Evolutionary conservation across 2,888 invertebrate genomes (phyloP).

Genomic region (Lapara coniferarum): DNA sequence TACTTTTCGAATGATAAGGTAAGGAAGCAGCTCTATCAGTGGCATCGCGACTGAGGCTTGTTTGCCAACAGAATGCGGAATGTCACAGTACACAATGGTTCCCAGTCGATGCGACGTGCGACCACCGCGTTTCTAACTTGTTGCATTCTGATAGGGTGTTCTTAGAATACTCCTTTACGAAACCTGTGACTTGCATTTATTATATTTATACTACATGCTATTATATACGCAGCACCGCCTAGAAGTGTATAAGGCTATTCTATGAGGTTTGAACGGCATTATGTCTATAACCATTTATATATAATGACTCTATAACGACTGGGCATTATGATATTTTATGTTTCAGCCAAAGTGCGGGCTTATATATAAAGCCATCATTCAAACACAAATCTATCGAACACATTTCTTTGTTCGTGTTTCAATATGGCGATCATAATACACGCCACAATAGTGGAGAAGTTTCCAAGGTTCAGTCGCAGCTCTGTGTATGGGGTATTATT

Average conservation of each 20-base stretch:
- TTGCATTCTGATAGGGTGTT: not conserved
- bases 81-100: not conserved
- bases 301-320: too few relatives aligned
- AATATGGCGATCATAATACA: not conserved
- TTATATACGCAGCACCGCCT: too few relatives aligned
- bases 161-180: not conserved
- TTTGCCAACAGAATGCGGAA: conserved; percentile 7
- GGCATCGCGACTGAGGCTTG: not conserved
- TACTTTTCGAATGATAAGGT: not conserved
- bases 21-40: not conserved
- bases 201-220: too few relatives aligned
- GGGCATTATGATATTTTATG: too few relatives aligned
- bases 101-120: not conserved
- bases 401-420: too few relatives aligned
- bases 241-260: too few relatives aligned
- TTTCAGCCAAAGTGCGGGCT: too few relatives aligned
- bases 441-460: not conserved
- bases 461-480: not conserved
- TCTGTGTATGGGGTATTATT: conserved; percentile 5
- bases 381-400: too few relatives aligned
- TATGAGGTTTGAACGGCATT: too few relatives aligned
- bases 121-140: not conserved
- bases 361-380: too few relatives aligned
- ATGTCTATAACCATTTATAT: too few relatives aligned
- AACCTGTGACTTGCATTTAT: too few relatives aligned